Base-by-base conservation (phyloP, 1,140 invertebrate species). In the Brachionus rotundiformis region DNA sequence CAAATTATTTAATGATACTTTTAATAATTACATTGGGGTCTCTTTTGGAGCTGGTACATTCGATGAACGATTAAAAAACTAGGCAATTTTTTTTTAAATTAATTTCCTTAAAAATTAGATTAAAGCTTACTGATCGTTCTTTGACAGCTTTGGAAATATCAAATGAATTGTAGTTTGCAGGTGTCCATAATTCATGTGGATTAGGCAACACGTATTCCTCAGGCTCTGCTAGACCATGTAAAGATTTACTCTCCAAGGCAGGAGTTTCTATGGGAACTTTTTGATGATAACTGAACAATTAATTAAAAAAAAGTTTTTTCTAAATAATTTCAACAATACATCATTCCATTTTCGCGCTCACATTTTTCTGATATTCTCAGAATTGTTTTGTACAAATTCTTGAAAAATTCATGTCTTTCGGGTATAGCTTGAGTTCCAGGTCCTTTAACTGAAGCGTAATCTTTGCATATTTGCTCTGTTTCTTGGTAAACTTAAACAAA, bases 251-350 rank as follows among this genome's bases (percentile, higher is more conserved):
- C 84, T 92, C 91, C 33, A 93, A 85, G 36, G 86, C 83, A 61
- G 92, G 91, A 82, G 90, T 85, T 82, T 92, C 91, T 83, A 86
- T 88, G 1, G 92, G 90, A 83, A 92, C 87, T 84, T 90, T 91
- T 84, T 93, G 90, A 84, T 93, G 92, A 84, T 92, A 92, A 84
- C 91, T 92, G n/a, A n/a, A n/a, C n/a, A n/a, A n/a, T n/a, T n/a
- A 59, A 77, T 44, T 63, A 61, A 54, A 68, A 83, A 63, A 71
- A 27, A 29, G 10, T 31, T 29, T 27, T 19, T 44, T 10, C 8
- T 16, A 19, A 63, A 10, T n/a, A 16, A n/a, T 39, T 5, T 11
- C 36, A 47, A 8, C 49, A 63, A 77, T 16, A 92, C 91, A 93
- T 93, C 68, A 93, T 90, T 83, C 91, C 90, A 88, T 93, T 93